These are phyloP conservation scores for Drosophila baimaii DNA, from an alignment of 1,140 invertebrate genomes.

Conservation along the genomic window DNA sequence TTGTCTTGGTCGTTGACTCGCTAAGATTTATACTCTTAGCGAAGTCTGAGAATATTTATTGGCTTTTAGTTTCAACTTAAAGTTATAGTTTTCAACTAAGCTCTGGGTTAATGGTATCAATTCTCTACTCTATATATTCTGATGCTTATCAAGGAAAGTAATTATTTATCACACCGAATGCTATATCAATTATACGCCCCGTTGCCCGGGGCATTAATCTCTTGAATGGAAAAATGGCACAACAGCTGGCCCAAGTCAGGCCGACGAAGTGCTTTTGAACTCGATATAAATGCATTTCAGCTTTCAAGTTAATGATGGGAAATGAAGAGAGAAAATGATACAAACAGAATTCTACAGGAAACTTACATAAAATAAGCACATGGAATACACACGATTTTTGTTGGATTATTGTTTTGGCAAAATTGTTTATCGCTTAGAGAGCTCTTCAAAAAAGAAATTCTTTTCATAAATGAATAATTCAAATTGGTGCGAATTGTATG, in stretches of 20 bases:
- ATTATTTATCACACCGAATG: constrained; percentile 30
- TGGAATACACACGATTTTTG: background rate
- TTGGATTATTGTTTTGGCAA: constrained; percentile 2
- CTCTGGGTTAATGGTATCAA: background rate
- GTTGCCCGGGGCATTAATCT: constrained; percentile 29
- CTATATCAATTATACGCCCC: constrained; percentile 47
- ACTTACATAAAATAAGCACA: background rate
- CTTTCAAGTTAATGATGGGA: constrained; percentile 14
- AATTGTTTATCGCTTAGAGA: constrained; percentile 19
- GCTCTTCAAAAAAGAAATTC: constrained; percentile 15
- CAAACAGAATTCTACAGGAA: background rate
- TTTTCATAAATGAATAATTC: constrained; percentile 25
- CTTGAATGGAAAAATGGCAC: constrained; percentile 21
- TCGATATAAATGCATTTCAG: constrained; percentile 22
- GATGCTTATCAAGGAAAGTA: constrained; percentile 17
- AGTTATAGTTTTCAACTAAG: background rate
- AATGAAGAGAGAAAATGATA: background rate
- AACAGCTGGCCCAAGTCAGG: constrained; percentile 18
- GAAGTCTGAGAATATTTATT: background rate
- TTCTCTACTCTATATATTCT: background rate
- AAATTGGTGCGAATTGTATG: constrained; percentile 20
- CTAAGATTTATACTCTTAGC: constrained; percentile 13
- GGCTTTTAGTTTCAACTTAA: background rate
- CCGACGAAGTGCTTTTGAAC: constrained; percentile 14
- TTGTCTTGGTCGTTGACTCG: constrained; percentile 24